Evolutionary conservation across 1,140 invertebrate species (phyloP), one percentile per base, ranked within the genome.

Genomic region (Leptopilina clavipes): DNA sequence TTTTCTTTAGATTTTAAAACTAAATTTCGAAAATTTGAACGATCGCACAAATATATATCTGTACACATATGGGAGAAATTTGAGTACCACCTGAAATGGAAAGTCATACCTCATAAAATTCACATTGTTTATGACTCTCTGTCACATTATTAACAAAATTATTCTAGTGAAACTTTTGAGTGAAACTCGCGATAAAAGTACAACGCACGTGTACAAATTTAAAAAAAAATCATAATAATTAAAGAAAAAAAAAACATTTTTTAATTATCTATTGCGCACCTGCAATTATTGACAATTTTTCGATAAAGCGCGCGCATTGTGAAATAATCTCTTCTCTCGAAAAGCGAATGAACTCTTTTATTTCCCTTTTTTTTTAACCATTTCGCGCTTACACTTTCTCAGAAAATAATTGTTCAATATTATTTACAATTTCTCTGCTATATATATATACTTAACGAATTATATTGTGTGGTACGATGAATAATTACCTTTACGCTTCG

Each of bases 141-240:
- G 25, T 65, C 59, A 65, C 25, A 31, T 65, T 65, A 65, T 65
- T 65, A 65, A 31, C 2, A 65, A 65, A 65, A 65, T 65, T 65
- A 14, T 37, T 7, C 10, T 31, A 65, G 59, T 37, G 22, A 65
- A 65, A 65, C 22, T 65, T 65, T 1, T 40, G 9, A 31, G 22
- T 65, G 59, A 65, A 65, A 65, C 59, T 65, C 10, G 56, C 59
- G 12, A 65, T 31, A 31, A 17, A 65, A n/a, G 10, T 18, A 14
- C 45, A 48, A 52, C 48, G n/a, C 14, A 65, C 59, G 14, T 22
- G 22, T 37, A 1, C 59, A 65, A 8, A n/a, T n/a, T n/a, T 65
- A 65, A 65, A 65, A 31, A 14, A 11, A 6, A 31, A 0, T n/a
- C 10, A 25, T 31, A 7, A 37, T 31, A 11, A 65, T 12, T 65